Evolutionary conservation across 2,797 vertebrate genomes (phyloP).

Genomic region (Podargus strigoides): DNA sequence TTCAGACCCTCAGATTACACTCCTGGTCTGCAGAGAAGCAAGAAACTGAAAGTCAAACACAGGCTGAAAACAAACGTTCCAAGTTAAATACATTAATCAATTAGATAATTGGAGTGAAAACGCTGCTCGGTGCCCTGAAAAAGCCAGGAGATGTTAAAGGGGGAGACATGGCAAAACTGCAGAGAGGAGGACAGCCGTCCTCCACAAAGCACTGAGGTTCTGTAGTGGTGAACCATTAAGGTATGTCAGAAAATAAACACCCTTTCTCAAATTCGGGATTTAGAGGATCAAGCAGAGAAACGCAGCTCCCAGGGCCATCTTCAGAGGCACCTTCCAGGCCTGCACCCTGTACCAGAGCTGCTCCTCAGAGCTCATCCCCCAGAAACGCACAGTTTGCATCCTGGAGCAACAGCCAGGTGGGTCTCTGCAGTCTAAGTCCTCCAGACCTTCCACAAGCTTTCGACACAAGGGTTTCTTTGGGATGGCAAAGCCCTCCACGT

Average conservation of each 20-base stretch:
- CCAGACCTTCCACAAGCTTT: neutral
- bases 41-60: slow-evolving; percentile 52
- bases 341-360: fast-evolving
- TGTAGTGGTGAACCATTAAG: neutral
- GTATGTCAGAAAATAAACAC: neutral
- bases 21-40: neutral
- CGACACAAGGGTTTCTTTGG: fast-evolving
- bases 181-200: neutral
- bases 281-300: neutral
- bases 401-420: neutral
- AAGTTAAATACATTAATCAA: slow-evolving; percentile 11
- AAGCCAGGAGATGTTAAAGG: neutral
- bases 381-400: neutral
- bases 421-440: neutral
- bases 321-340: neutral
- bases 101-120: slow-evolving; percentile 23
- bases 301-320: neutral
- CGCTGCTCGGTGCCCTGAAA: neutral
- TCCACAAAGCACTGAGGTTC: fast-evolving
- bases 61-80: slow-evolving; percentile 17
- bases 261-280: neutral
- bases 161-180: neutral
- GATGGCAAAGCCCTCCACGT: neutral
- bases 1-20: neutral
- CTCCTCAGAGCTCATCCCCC: neutral